Evolutionary conservation across 2,113 vertebrate species (phyloP).

Genomic region (Callithrix jacchus): DNA sequence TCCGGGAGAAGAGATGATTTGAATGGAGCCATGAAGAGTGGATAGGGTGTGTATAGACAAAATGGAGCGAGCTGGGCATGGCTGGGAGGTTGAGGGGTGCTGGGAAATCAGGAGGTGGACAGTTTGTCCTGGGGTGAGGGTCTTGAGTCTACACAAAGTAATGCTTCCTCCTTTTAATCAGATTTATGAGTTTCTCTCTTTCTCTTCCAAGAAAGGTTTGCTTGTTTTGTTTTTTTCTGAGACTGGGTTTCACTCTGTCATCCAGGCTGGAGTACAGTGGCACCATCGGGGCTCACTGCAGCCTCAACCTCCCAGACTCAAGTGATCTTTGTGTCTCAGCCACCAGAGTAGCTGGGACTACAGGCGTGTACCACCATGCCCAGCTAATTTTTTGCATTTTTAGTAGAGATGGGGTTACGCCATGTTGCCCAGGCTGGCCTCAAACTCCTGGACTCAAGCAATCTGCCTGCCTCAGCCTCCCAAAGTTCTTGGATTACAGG

Average conservation of each 20-base stretch:
- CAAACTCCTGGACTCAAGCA: not conserved
- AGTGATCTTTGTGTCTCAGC: not conserved
- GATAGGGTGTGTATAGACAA: not conserved
- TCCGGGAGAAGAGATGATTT: not conserved
- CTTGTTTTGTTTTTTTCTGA: not conserved
- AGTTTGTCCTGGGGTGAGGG: not conserved
- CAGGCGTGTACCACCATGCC: not conserved
- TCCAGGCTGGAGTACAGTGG: not conserved
- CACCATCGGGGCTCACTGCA: not conserved
- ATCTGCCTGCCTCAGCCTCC: not conserved
- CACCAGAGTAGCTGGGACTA: not conserved
- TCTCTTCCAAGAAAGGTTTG: not conserved
- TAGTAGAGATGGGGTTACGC: not conserved
- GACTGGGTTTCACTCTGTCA: not conserved
- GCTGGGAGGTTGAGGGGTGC: accelerated
- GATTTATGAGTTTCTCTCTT: not conserved
- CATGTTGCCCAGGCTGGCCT: not conserved
- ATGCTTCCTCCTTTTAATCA: not conserved
- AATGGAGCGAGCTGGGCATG: not conserved
- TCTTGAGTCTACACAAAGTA: not conserved
- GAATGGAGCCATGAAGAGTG: not conserved
- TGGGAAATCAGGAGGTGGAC: not conserved
- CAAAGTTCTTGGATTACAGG: not conserved
- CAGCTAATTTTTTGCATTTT: not conserved
- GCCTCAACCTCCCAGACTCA: not conserved